Base-by-base conservation (phyloP, 2,888 invertebrate species). In the Gnatocerus cornutus region DNA sequence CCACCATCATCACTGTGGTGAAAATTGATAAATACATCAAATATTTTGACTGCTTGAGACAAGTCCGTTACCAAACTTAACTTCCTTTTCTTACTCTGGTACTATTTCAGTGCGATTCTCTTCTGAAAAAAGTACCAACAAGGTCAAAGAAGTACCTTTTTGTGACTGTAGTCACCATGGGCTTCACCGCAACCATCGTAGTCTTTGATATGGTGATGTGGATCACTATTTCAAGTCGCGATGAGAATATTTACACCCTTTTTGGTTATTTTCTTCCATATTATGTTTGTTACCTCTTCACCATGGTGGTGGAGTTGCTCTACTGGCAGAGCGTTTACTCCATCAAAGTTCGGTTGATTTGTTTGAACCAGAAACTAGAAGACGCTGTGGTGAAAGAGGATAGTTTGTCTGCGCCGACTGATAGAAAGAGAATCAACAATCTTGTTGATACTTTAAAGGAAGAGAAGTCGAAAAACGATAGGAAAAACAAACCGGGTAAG, bases 381-480 rank as follows among this genome's bases (percentile, higher is more conserved):
- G 13, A 53, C 6, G 13, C 55, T 29, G 6, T 16, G 8, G 39
- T 5, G 30, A 10, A 52, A 1, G 9, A 52, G 0, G 16, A 13
- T 33, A 3, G 8, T 30, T 8, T 30, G 33, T 13, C 30, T 12
- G 12, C 10, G n/a, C 3, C 9, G 13, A 65, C 56, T 14, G 58
- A 56, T 21, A 45, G 33, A 8, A 66, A 46, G 10, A 58, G 33
- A 12, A 66, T 66, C 6, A 66, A 48, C 14, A 66, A 30, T 27
- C 9, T 58, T 27, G 50, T 66, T 12, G 66, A 66, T 30, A 46
- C 43, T 1, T 10, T 55, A 2, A 27, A 50, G 3, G 29, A 6
- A 4, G 4, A 50, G 6, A 16, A 43, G 41, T 43, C 41, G 12
- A 16, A 45, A 12, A 39, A 56, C 12, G n/a, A 14, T 2, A 4